Percentiles rank a stretch among this genome's conserved stretches.
phyloP scores from a whole-genome alignment of 2,797 vertebrate genomes.

The Manis pentadactyla region DNA sequence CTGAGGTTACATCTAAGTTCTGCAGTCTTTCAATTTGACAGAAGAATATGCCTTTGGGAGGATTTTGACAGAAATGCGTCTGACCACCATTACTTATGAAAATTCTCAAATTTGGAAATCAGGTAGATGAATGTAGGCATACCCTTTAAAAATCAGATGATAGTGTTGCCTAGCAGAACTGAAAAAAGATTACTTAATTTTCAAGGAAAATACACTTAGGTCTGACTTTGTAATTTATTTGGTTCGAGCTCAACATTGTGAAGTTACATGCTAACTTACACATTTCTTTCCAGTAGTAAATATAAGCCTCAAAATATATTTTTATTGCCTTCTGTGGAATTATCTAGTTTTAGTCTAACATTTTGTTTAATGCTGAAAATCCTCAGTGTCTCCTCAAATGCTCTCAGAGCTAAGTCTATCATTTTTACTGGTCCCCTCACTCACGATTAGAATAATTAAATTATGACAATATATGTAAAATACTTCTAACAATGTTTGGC shows the following conservation, averaged over 20 bases:
- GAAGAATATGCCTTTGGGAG: not conserved
- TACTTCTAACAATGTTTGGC: not conserved
- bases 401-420: not conserved
- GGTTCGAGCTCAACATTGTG: not conserved
- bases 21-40: not conserved
- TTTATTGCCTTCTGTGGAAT: not conserved
- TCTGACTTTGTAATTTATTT: not conserved
- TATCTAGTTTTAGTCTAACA: not conserved
- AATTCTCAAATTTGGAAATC: not conserved
- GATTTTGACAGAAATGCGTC: not conserved
- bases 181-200: not conserved
- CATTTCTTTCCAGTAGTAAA: not conserved
- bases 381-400: not conserved
- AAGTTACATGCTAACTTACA: not conserved
- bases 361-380: not conserved
- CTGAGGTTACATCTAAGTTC: not conserved
- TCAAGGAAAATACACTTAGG: not conserved
- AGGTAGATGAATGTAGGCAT: not conserved
- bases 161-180: accelerated
- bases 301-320: not conserved
- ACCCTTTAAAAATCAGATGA: not conserved
- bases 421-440: not conserved
- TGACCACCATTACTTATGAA: not conserved
- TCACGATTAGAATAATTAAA: not conserved
- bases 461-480: not conserved